phyloP scores from a whole-genome alignment of 2,888 invertebrate genomes.

The Elysia crispata region DNA sequence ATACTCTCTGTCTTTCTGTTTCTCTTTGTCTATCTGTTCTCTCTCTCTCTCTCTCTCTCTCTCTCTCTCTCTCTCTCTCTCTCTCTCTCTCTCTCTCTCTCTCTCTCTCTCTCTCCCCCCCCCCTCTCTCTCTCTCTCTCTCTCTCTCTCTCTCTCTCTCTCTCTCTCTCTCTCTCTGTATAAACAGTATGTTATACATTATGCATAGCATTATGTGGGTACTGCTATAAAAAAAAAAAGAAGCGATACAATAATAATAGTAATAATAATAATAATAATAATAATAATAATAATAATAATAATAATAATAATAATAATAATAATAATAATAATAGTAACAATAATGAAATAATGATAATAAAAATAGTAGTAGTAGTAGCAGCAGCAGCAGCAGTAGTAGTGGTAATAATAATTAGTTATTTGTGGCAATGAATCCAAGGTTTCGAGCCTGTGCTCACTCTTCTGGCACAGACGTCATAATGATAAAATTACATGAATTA shows the following conservation, averaged over 20 bases:
- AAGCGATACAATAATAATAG: neutral
- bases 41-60: conserved; percentile 9
- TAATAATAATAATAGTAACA: too few relatives aligned
- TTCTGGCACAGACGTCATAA: too few relatives aligned
- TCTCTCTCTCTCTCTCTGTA: neutral
- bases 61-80: neutral
- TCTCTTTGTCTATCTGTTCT: neutral
- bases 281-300: neutral
- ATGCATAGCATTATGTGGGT: too few relatives aligned
- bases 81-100: neutral
- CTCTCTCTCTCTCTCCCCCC: neutral
- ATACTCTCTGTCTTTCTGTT: neutral
- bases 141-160: neutral
- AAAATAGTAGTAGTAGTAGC: too few relatives aligned
- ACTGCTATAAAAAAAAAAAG: too few relatives aligned
- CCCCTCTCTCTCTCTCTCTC: neutral
- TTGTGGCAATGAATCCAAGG: too few relatives aligned
- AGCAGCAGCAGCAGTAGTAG: too few relatives aligned
- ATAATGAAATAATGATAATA: too few relatives aligned
- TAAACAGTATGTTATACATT: neutral
- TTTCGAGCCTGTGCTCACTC: too few relatives aligned
- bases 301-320: neutral
- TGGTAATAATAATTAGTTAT: too few relatives aligned
- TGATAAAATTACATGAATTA: too few relatives aligned
- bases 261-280: neutral